Evolutionary conservation across 1,140 invertebrate species (phyloP), one percentile per base, ranked within the genome.

Genomic region (Hestina assimilis): DNA sequence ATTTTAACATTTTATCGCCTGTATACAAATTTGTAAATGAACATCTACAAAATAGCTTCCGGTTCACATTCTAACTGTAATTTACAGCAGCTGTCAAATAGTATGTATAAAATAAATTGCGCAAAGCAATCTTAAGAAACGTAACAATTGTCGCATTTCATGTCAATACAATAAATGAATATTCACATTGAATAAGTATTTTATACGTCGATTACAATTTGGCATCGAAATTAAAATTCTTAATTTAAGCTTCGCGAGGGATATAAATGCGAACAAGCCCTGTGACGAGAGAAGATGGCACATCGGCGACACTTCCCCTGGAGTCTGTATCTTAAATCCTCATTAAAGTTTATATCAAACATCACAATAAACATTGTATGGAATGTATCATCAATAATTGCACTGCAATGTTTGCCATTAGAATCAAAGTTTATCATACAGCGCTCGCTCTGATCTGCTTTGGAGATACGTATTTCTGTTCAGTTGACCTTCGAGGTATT

Each of bases 401-500:
- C 31, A 15, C 31, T 15, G 31, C 31, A 35, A 15, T 9, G 6
- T 8, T 35, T 15, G 31, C 31, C 31, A 35, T 35, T n/a, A 15
- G 12, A 35, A 14, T 6, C 31, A 17, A 28, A 28, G 24, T n/a
- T n/a, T 28, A 33, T 50, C 51, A 83, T 46, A 88, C 68, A 53
- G 82, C 85, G 58, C 85, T 88, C 45, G 85, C 76, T 66, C 83
- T 83, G 3, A 86, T 69, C 20, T 79, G 76, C 58, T 86, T 88
- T 20, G 79, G 69, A 21, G 80, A 69, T 48, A 82, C 58, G 50
- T 84, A 84, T 59, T 75, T 86, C 43, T 84, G 80, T 50, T 88
- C 85, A 23, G 85, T 64, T 11, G 89, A 88, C 58, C 86, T 76
- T 51, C 89, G 58, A 1, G 89, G 89, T 40, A 89, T 89, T 14